Evolutionary conservation across 2,113 vertebrate species (phyloP), one percentile per base, ranked within the genome.

Genomic region (Rhipidura dahli): DNA sequence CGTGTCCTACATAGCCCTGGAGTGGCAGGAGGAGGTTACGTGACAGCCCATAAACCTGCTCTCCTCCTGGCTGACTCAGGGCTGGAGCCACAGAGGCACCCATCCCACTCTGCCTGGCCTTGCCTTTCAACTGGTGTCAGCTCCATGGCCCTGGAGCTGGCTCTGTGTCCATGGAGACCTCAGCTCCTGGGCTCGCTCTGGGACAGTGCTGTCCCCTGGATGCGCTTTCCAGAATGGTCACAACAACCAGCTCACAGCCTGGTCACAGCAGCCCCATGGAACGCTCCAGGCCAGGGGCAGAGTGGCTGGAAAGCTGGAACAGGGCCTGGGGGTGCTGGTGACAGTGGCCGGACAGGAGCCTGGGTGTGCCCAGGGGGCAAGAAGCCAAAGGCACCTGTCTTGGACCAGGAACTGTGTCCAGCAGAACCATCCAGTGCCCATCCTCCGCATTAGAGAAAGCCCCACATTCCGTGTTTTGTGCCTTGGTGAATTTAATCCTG

Each of bases 31-130:
- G 83, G 50, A 69, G 85, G 68, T 87, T 72, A 61, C 0, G 27
- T 95, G 95, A 35, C 83, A 76, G 1, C 75, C 90, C n/a, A 72
- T 1, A 69, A 90, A 91, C 87, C 91, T 61, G 82, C 61, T 77
- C 76, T 72, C 9, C 1, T 57, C 53, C 39, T 4, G 79, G 40
- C 22, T 24, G 28, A 22, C 14, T 5, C 10, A 0, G 8, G 20
- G 76, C 84, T 66, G 96, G 31, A 66, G 40, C 49, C 42, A 24
- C 70, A 11, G 49, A 15, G 71, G 24, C 16, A 11, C 24, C 0
- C 0, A 37, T 9, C 54, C 59, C 54, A 20, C 5, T 0, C 31
- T 13, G 17, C 15, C 60, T 1, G 1, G 22, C 45, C 35, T 50
- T 57, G 83, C 23, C 14, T 39, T 51, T 24, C 63, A 15, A 0